Evolutionary conservation across 1,140 invertebrate species (phyloP).

Genomic region (Brachionus calyciflorus): DNA sequence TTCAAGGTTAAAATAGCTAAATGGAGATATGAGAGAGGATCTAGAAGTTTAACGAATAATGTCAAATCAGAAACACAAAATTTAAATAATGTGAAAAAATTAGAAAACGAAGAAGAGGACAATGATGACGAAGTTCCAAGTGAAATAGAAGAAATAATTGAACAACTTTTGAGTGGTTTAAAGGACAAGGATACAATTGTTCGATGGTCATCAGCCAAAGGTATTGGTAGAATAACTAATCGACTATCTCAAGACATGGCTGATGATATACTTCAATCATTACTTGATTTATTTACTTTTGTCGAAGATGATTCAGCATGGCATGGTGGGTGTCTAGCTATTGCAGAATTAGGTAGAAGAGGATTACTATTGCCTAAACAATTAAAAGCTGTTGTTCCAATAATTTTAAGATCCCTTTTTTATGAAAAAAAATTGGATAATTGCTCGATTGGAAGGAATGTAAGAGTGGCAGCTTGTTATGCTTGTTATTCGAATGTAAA

Average conservation of each 20-base stretch:
- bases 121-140: conserved; percentile 68
- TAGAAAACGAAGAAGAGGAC: conserved; percentile 67
- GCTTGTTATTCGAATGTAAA: conserved; percentile 96
- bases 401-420: conserved; percentile 68
- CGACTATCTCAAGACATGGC: conserved; percentile 79
- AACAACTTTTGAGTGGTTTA: conserved; percentile 75
- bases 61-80: conserved; percentile 16
- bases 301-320: conserved; percentile 75
- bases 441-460: conserved; percentile 80
- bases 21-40: conserved; percentile 77
- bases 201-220: conserved; percentile 91
- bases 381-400: conserved; percentile 71
- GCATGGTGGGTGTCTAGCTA: conserved; percentile 73
- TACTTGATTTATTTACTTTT: conserved; percentile 78
- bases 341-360: conserved; percentile 92
- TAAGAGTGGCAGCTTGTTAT: conserved; percentile 94
- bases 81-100: conserved; percentile 53
- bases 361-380: conserved; percentile 80
- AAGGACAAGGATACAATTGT: conserved; percentile 62
- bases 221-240: conserved; percentile 82
- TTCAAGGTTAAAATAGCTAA: conserved; percentile 77
- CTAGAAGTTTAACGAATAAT: conserved; percentile 22
- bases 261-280: conserved; percentile 83
- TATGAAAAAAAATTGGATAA: conserved; percentile 86
- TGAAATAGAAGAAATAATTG: conserved; percentile 81